Evolutionary conservation across 1,140 invertebrate genomes (phyloP).

Genomic region (Uloborus diversus): DNA sequence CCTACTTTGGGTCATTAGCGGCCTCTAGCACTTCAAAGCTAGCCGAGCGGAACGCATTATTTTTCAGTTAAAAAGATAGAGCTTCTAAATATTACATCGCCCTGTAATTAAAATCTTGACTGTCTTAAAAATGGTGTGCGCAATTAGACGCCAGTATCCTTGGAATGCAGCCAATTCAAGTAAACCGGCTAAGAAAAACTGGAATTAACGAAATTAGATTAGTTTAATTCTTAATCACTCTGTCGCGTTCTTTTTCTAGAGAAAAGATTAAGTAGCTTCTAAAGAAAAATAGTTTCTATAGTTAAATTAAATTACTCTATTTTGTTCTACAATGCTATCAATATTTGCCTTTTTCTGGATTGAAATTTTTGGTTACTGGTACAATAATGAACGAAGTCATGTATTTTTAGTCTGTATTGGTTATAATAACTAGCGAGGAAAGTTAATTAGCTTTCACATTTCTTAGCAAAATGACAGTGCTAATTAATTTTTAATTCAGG

Average conservation of each 20-base stretch:
- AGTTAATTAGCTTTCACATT: too few species aligned
- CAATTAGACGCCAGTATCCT: conserved; percentile 22
- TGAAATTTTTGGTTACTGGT: too few species aligned
- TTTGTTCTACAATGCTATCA: too few species aligned
- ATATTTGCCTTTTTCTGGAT: too few species aligned
- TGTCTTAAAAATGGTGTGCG: conserved; percentile 32
- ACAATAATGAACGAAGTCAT: too few species aligned
- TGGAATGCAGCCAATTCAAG: conserved; percentile 53
- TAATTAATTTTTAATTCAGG: too few species aligned
- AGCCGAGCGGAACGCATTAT: conserved; percentile 23
- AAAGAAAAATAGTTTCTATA: not conserved
- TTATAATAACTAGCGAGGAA: too few species aligned
- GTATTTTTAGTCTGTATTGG: too few species aligned
- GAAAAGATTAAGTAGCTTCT: conserved; percentile 28
- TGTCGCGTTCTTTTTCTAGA: conserved; percentile 43
- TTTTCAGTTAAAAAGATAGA: conserved; percentile 25
- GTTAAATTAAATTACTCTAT: too few species aligned
- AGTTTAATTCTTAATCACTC: conserved; percentile 47
- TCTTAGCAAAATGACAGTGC: too few species aligned
- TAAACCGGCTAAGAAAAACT: conserved; percentile 42
- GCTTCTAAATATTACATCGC: conserved; percentile 10
- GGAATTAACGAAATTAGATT: conserved; percentile 56
- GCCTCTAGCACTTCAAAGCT: conserved; percentile 30
- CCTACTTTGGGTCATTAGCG: conserved; percentile 38
- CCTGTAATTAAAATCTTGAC: conserved; percentile 47